Evolutionary conservation across 1,140 invertebrate genomes (phyloP).

Genomic region (Reticulitermes speratus): DNA sequence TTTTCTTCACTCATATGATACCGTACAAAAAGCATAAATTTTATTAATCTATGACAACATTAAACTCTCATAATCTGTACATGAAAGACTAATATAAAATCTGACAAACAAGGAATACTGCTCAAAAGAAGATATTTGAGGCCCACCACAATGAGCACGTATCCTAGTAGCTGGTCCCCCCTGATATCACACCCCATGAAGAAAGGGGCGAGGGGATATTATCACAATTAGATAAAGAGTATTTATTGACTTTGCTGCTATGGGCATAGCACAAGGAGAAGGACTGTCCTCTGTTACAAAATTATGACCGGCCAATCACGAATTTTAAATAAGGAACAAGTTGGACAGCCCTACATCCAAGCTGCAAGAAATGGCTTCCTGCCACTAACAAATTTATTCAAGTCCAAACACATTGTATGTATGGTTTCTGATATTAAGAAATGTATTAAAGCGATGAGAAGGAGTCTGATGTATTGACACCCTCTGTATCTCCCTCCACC

Average conservation of each 20-base stretch:
- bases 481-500: too few species aligned
- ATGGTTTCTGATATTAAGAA: too few species aligned
- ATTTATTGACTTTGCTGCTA: neutral
- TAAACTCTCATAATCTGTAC: constrained; percentile 20
- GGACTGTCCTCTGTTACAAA: neutral
- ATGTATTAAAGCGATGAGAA: too few species aligned
- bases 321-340: neutral
- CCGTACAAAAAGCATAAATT: constrained; percentile 27
- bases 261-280: neutral
- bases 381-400: neutral
- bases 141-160: neutral
- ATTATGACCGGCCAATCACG: neutral
- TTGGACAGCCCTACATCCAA: too few species aligned
- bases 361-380: neutral
- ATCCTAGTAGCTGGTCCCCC: neutral
- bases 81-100: neutral
- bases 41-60: constrained; percentile 19
- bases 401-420: too few species aligned
- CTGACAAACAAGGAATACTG: neutral
- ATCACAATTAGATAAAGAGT: neutral
- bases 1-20: constrained; percentile 19
- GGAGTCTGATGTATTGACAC: too few species aligned
- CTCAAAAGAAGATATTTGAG: neutral
- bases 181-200: neutral
- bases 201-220: neutral